A percentile compares a stretch with the other conserved stretches of the same genome.
phyloP scores from a whole-genome alignment of 1,140 invertebrate species.

The Schlechtendalia chinensis region DNA sequence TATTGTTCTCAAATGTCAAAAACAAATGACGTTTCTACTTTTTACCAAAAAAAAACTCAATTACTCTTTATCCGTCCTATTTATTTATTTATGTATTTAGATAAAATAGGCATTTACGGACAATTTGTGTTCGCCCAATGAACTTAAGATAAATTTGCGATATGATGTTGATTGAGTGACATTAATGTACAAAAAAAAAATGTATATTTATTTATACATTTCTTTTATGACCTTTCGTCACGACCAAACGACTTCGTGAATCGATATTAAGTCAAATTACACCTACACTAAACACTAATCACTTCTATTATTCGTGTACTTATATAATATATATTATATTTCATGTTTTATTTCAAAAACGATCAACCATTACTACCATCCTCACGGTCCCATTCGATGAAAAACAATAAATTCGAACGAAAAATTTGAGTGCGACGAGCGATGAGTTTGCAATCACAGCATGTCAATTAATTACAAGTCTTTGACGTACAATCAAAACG shows the following conservation, averaged over 20 bases:
- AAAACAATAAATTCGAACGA: not conserved
- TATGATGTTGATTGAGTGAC: not conserved
- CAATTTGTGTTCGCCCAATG: not conserved
- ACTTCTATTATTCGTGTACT: not conserved
- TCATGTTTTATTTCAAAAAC: not conserved
- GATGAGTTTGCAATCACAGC: not conserved
- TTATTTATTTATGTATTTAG: no score
- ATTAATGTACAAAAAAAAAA: not conserved
- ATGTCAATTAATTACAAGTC: not conserved
- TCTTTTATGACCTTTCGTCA: not conserved
- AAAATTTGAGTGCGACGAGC: not conserved
- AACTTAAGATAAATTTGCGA: not conserved
- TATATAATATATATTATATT: not conserved
- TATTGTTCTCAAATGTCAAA: no score
- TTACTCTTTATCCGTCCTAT: no score
- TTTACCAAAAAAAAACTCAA: no score
- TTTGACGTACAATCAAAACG: not conserved
- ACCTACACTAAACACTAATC: not conserved
- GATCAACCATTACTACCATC: not conserved
- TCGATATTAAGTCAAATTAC: constrained; percentile 2
- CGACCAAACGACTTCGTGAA: not conserved
- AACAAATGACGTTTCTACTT: no score
- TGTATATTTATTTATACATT: not conserved
- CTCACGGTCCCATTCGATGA: not conserved
- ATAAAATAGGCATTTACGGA: not conserved